Evolutionary conservation across 2,797 vertebrate species (phyloP).

Genomic region (Pangasius krempfi): DNA sequence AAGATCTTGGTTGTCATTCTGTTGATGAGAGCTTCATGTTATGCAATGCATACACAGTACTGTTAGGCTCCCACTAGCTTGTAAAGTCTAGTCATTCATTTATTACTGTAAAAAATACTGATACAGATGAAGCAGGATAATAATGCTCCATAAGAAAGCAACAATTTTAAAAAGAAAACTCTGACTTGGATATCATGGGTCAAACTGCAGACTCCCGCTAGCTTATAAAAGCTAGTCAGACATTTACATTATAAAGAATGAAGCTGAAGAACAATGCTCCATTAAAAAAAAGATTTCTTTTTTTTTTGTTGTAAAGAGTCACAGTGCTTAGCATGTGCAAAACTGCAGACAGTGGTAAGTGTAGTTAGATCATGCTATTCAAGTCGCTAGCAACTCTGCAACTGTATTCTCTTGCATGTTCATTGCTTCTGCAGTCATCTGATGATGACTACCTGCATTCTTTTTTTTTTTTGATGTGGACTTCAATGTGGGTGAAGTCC

Average conservation of each 20-base stretch:
- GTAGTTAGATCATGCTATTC: not conserved
- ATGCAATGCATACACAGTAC: not conserved
- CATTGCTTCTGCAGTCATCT: not conserved
- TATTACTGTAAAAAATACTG: not conserved
- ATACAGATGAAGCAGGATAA: not conserved
- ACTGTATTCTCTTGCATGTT: not conserved
- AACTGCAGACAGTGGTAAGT: not conserved
- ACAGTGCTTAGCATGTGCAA: not conserved
- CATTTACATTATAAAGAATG: not conserved
- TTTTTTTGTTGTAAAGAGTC: not conserved
- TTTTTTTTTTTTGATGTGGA: not conserved
- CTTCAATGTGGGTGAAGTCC: not conserved
- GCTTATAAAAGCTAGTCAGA: not conserved
- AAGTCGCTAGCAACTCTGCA: not conserved
- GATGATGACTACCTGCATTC: not conserved
- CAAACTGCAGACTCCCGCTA: not conserved
- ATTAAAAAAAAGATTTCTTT: too few species aligned
- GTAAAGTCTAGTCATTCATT: not conserved
- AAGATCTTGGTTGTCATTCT: constrained; percentile 7
- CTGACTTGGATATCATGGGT: not conserved
- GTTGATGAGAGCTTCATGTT: not conserved
- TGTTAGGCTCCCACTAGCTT: not conserved
- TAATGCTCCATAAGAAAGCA: not conserved
- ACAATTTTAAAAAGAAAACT: not conserved
- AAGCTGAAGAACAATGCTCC: not conserved